Conservation (phyloP, 2,113 vertebrate genomes). For the Phainopepla nitens region DNA sequence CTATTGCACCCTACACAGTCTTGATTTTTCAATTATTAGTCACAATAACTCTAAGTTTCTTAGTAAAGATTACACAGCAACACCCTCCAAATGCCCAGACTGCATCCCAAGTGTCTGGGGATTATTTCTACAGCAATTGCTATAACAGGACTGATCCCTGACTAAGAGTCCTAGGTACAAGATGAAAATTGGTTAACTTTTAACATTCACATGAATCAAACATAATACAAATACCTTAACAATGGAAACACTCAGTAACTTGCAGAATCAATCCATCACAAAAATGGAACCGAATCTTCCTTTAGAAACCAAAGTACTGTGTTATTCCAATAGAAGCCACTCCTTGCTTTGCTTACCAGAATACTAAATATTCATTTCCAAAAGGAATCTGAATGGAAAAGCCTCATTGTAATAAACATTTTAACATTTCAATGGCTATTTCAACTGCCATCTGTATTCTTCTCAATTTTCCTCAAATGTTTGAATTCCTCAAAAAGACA, state of each 20-base stretch:
- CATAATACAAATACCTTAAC: neutral
- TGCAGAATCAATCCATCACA: neutral
- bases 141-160: neutral
- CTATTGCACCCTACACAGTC: neutral
- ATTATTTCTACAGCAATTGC: neutral
- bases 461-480: neutral
- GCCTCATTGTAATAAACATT: neutral
- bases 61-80: neutral
- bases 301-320: neutral
- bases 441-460: neutral
- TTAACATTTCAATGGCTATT: neutral
- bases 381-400: neutral
- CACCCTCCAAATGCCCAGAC: neutral
- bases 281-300: neutral
- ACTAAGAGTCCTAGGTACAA: neutral
- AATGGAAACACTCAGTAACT: neutral
- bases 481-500: neutral
- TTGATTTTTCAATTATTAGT: neutral
- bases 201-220: neutral
- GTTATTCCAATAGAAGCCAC: neutral
- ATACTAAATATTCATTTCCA: neutral
- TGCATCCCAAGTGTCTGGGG: neutral
- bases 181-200: neutral
- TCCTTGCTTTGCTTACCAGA: neutral
- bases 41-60: neutral